A percentile compares a stretch with the other conserved stretches of the same genome.
Conservation (phyloP, 2,113 vertebrate genomes). For the Gorsachius goisagi region DNA sequence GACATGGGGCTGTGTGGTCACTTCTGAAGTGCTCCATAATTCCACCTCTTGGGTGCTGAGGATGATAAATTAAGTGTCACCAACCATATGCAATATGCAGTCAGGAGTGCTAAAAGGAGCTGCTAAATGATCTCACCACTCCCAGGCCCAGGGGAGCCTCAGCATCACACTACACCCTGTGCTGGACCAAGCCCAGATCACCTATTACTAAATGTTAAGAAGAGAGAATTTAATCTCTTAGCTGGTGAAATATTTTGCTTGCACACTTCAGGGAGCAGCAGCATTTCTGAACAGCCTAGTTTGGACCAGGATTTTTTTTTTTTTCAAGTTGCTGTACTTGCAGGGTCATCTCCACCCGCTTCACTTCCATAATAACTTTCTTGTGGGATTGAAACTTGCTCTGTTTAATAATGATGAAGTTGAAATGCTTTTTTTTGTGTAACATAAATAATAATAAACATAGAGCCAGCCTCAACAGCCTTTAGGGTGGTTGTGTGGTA, state of each 20-base stretch:
- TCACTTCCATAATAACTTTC: not conserved
- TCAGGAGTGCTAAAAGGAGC: not conserved
- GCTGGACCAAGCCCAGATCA: not conserved
- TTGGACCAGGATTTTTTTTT: not conserved
- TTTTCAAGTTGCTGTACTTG: not conserved
- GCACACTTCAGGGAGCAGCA: not conserved
- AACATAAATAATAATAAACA: not conserved
- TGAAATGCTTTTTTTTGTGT: not conserved
- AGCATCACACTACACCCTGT: not conserved
- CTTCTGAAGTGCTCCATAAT: not conserved
- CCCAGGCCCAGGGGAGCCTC: not conserved
- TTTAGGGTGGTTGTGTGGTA: not conserved
- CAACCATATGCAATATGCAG: not conserved
- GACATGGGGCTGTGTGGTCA: not conserved
- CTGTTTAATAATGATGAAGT: not conserved
- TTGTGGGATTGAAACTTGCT: not conserved
- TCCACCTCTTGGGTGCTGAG: not conserved
- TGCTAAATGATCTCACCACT: not conserved
- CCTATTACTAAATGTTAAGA: not conserved
- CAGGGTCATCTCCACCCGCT: not conserved
- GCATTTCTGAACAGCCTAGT: not conserved
- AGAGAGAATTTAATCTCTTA: not conserved
- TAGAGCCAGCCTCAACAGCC: not conserved
- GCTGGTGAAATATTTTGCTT: not conserved
- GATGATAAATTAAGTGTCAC: slow-evolving; percentile 46